Percentiles rank a stretch among this genome's conserved stretches.
Conservation (phyloP, 2,113 vertebrate genomes). For the Ceyx melanurus region DNA sequence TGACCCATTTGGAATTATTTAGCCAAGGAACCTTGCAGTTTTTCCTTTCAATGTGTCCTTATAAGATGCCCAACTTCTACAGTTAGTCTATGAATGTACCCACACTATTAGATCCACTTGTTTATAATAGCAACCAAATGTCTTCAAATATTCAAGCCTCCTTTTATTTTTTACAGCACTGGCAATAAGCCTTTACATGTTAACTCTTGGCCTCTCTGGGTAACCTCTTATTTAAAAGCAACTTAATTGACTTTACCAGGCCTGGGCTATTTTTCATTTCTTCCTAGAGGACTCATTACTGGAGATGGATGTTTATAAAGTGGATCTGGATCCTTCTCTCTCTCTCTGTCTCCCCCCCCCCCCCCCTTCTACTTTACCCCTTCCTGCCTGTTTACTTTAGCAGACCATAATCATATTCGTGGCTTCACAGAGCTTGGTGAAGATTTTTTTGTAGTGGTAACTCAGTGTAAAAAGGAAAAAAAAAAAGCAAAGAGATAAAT, state of each 20-base stretch:
- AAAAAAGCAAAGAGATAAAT: neutral
- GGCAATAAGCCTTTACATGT: constrained; percentile 44
- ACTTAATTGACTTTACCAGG: constrained; percentile 65
- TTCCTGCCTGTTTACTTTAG: constrained; percentile 57
- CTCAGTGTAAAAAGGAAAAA: neutral
- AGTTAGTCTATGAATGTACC: constrained; percentile 64
- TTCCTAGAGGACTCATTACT: constrained; percentile 56
- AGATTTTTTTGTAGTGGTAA: neutral
- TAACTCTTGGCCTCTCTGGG: constrained; percentile 60
- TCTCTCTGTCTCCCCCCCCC: neutral
- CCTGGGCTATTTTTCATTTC: constrained; percentile 56
- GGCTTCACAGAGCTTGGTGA: neutral
- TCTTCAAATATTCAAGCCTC: constrained; percentile 61
- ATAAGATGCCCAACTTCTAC: constrained; percentile 50
- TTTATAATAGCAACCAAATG: constrained; percentile 76
- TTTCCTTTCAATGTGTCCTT: constrained; percentile 62
- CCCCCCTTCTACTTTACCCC: constrained; percentile 8
- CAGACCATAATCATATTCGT: constrained; percentile 21
- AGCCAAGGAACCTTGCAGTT: constrained; percentile 52
- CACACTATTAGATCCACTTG: constrained; percentile 64
- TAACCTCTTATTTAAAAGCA: constrained; percentile 66
- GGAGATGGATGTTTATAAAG: constrained; percentile 41
- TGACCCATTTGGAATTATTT: constrained; percentile 75
- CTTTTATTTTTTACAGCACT: constrained; percentile 59
- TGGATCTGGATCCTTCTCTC: constrained; percentile 50